These are phyloP conservation scores for Arenicola marina DNA, from an alignment of 2,888 invertebrate species.

Conservation along the genomic window DNA sequence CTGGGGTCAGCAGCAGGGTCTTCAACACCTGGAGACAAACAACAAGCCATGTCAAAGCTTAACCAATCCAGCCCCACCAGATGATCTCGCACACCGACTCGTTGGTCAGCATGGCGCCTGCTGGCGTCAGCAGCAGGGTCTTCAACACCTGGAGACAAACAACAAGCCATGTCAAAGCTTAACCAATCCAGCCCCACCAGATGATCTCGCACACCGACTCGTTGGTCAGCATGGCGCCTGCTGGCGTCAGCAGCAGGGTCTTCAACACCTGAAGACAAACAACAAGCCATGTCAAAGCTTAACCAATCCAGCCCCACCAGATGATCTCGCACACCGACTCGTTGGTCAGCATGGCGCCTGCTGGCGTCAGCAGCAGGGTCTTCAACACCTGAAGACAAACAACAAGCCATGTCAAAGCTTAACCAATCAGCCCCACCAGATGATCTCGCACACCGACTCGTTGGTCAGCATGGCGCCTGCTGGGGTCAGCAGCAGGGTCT, in stretches of 20 bases:
- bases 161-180: background rate
- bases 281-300: background rate
- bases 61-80: constrained; percentile 80
- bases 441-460: constrained; percentile 96
- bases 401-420: background rate
- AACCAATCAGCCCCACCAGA: constrained; percentile 83
- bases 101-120: constrained; percentile 82
- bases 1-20: constrained; percentile 85
- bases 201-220: constrained; percentile 98
- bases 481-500: constrained; percentile 86
- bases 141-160: constrained; percentile 74
- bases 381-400: constrained; percentile 78
- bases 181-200: constrained; percentile 80
- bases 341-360: constrained; percentile 82
- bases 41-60: background rate
- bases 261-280: constrained; percentile 78
- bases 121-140: constrained; percentile 85
- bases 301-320: constrained; percentile 80
- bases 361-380: constrained; percentile 85
- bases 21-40: constrained; percentile 74
- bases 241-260: constrained; percentile 85
- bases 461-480: constrained; percentile 84
- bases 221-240: constrained; percentile 82
- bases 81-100: constrained; percentile 98
- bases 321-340: constrained; percentile 98